Conservation (phyloP, 1,140 invertebrate genomes). For the Hycleus phaleratus region DNA sequence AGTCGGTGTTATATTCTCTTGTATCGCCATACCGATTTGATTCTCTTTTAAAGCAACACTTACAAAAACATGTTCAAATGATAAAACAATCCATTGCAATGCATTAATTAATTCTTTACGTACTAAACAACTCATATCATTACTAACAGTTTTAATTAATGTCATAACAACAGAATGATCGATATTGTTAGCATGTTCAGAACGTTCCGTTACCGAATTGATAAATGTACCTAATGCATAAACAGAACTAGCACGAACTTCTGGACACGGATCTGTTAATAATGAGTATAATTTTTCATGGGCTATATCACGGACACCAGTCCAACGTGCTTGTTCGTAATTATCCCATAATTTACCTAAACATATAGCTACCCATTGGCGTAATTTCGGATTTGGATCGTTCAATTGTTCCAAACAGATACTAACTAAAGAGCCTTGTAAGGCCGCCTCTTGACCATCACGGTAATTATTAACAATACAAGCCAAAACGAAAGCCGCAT, state of each 20-base stretch:
- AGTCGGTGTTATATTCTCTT: constrained; percentile 17
- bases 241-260: constrained; percentile 84
- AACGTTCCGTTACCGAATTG: constrained; percentile 69
- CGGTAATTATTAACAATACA: constrained; percentile 86
- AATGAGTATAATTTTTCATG: constrained; percentile 87
- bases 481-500: constrained; percentile 87
- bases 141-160: constrained; percentile 65
- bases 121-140: constrained; percentile 83
- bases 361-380: constrained; percentile 90
- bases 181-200: constrained; percentile 84
- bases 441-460: constrained; percentile 77
- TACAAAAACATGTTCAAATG: constrained; percentile 86
- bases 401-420: constrained; percentile 79
- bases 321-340: constrained; percentile 90
- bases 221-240: constrained; percentile 93
- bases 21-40: constrained; percentile 35
- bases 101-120: constrained; percentile 74
- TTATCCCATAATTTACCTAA: constrained; percentile 91
- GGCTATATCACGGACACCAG: constrained; percentile 88
- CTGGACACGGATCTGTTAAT: constrained; percentile 72
- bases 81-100: constrained; percentile 82
- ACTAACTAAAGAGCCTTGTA: constrained; percentile 79
- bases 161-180: constrained; percentile 86
- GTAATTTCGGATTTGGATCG: constrained; percentile 52
- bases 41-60: constrained; percentile 69